Conservation (phyloP, 2,888 invertebrate genomes). For the Agrenia bidenticulata region DNA sequence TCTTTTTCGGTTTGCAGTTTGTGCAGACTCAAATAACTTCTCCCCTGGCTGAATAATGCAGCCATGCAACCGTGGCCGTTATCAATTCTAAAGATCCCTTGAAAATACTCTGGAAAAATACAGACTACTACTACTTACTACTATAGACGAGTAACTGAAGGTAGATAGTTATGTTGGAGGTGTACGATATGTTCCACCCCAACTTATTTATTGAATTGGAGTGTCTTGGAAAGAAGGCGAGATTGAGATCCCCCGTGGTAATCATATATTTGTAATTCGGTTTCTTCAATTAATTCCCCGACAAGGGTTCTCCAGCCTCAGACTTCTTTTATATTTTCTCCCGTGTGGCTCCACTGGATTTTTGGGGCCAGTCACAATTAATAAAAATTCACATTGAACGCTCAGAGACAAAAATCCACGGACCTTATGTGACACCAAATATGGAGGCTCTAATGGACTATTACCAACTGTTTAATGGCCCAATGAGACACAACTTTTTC, state of each 20-base stretch:
- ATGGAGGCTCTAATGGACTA: neutral
- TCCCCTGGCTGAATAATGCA: no score
- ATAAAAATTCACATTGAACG: neutral
- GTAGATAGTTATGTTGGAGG: no score
- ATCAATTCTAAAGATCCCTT: neutral
- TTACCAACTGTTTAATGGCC: constrained; percentile 16
- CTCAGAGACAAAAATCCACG: constrained; percentile 8
- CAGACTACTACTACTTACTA: no score
- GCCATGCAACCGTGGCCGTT: no score
- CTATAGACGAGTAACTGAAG: no score
- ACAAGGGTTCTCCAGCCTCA: neutral
- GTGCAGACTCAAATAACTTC: no score
- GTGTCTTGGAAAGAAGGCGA: neutral
- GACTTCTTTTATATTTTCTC: neutral
- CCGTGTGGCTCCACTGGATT: neutral
- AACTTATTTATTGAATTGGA: constrained; percentile 17
- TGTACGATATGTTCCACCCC: neutral
- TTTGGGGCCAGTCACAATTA: constrained; percentile 12
- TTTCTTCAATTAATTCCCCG: constrained; percentile 22
- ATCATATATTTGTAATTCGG: constrained; percentile 13
- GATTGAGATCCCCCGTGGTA: constrained; percentile 20
- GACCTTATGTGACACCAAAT: constrained; percentile 14
- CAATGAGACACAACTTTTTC: neutral
- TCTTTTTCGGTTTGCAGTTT: no score
- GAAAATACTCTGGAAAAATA: constrained; percentile 12